A percentile compares a stretch with the other conserved stretches of the same genome.
Conservation (phyloP, 2,797 vertebrate genomes). For the Diplodus sargus region DNA sequence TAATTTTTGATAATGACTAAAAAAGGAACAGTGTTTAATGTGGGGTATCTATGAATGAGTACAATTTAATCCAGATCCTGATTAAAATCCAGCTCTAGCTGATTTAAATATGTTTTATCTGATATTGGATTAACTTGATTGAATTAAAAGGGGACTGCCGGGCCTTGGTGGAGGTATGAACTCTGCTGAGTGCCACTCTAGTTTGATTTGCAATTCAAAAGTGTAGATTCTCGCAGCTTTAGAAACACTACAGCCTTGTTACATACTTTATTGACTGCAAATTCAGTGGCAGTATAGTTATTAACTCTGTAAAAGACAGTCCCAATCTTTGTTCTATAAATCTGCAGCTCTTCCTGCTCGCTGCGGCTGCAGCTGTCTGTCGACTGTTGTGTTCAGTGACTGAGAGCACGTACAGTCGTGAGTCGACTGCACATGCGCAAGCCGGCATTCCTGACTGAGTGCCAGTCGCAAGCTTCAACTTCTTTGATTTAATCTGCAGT, state of each 20-base stretch:
- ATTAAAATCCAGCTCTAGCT: too few species aligned
- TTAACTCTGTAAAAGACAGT: not conserved
- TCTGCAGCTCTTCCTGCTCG: not conserved
- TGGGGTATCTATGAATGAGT: too few species aligned
- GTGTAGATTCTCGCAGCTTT: not conserved
- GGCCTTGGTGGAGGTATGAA: too few species aligned
- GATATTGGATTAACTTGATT: too few species aligned
- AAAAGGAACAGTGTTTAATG: too few species aligned
- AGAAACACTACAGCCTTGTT: not conserved
- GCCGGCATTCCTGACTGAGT: not conserved
- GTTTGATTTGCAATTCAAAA: too few species aligned
- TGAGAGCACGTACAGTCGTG: not conserved
- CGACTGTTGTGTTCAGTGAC: not conserved
- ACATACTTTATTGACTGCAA: not conserved
- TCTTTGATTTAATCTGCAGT: not conserved
- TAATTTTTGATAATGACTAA: too few species aligned
- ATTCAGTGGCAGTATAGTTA: not conserved
- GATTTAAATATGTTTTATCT: too few species aligned
- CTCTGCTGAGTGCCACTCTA: too few species aligned
- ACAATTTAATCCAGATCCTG: too few species aligned
- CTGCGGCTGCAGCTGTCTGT: not conserved
- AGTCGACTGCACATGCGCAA: not conserved
- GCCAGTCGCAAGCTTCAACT: not conserved
- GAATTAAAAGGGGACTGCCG: too few species aligned
- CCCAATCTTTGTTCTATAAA: not conserved